phyloP scores from a whole-genome alignment of 2,797 vertebrate genomes.

The Acanthurus lineatus region DNA sequence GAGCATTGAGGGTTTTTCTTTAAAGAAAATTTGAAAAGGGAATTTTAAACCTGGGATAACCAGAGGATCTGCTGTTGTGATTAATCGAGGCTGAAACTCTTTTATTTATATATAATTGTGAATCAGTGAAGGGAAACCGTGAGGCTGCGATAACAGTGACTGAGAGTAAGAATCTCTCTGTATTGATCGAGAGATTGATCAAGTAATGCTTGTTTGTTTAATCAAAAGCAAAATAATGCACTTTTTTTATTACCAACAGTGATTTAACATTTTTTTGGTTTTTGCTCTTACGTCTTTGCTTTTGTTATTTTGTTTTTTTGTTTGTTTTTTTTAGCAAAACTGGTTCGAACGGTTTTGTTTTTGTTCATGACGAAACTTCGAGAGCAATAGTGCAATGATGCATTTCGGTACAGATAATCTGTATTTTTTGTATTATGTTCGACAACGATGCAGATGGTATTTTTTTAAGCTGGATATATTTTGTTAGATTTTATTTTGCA shows the following conservation, averaged over 20 bases:
- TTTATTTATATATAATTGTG: neutral
- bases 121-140: slow-evolving; percentile 17
- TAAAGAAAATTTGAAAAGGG: too few species aligned
- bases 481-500: slow-evolving; percentile 71
- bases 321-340: neutral
- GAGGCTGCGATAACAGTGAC: slow-evolving; percentile 44
- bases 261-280: slow-evolving; percentile 64
- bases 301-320: slow-evolving; percentile 29
- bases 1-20: too few species aligned
- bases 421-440: slow-evolving; percentile 86
- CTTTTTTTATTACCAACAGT: slow-evolving; percentile 86
- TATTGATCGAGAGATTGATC: slow-evolving; percentile 64
- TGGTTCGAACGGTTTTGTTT: slow-evolving; percentile 67
- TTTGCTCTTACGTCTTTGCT: slow-evolving; percentile 39
- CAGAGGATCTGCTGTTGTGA: slow-evolving; percentile 34
- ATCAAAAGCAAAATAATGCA: slow-evolving; percentile 86
- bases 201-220: slow-evolving; percentile 77
- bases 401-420: slow-evolving; percentile 83
- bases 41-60: neutral
- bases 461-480: slow-evolving; percentile 85
- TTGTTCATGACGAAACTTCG: slow-evolving; percentile 83
- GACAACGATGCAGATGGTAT: slow-evolving; percentile 81
- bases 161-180: slow-evolving; percentile 54
- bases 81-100: neutral
- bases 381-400: slow-evolving; percentile 90